Evolutionary conservation across 2,113 vertebrate species (phyloP), one percentile per base, ranked within the genome.

Genomic region (Zosterops hypoxanthus): DNA sequence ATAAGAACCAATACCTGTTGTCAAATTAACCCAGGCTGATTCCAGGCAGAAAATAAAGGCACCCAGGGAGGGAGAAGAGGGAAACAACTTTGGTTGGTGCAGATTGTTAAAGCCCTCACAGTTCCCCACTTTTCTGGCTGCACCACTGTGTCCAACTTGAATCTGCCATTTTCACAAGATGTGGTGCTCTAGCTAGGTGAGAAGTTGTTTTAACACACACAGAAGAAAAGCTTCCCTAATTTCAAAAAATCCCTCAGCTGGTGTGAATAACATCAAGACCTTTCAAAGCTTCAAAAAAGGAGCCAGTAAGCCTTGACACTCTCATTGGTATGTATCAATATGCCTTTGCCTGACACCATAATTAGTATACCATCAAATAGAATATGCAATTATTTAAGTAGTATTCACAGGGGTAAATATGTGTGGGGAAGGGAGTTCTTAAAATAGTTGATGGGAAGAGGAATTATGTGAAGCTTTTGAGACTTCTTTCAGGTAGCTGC

Each of bases 331-430:
- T 66, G 64, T 49, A 83, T 83, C 46, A 56, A 25, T 86, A 66
- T 42, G 68, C 63, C 61, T 80, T 92, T 82, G 31, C 63, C 31
- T 94, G 92, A 78, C 87, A 91, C 26, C 19, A 8, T 82, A 77
- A 94, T 86, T 70, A 79, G 61, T 66, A 22, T 23, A 23, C 59
- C 55, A 39, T 57, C 76, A 79, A 91, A 60, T 61, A 42, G 86
- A 87, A 84, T 68, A 64, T 52, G 65, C 52, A 72, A 31, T 92
- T 88, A 94, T 85, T 91, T 69, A 91, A 85, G 96, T 90, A 93
- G 88, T 29, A 70, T 85, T 95, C 85, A 53, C n/a, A 12, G 49
- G 72, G 53, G 73, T 72, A 72, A 87, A 57, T 73, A 46, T 8
- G 41, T 57, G 36, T 76, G 68, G 59, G n/a, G 90, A 87, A 79